Evolutionary conservation across 2,113 vertebrate species (phyloP), one percentile per base, ranked within the genome.

Genomic region (Percina caprodes): DNA sequence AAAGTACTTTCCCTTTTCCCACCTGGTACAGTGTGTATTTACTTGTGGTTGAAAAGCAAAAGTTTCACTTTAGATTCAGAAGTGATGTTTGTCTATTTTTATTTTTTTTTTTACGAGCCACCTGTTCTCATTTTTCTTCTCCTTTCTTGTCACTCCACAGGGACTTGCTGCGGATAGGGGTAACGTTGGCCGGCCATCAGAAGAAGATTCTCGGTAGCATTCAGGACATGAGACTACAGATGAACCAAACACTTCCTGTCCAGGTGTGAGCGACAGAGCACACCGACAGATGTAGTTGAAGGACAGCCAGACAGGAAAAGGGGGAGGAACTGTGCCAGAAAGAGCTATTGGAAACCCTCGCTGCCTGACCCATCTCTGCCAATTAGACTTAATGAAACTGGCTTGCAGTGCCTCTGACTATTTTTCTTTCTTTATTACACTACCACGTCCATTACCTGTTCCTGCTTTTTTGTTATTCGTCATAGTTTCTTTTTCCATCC

Each of bases 151-250:
- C 52, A 5, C 46, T 26, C 18, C 81, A 21, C 94, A 99, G 98
- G 92, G 98, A 99, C 92, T 93, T 99, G 89, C 96, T 99, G 89
- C 97, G 98, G 94, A 99, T 99, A 94, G 98, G 98, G 26, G 98
- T 99, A 88, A 99, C 98, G 16, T 90, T 99, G 94, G 98, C 98
- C 1, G 98, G 98, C 61, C 98, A 99, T 92, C 98, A 99, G 94
- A 99, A 99, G 95, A 99, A 99, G 94, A 99, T 99, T 83, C 95
- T 99, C 30, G 97, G 97, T 94, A 99, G 98, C 93, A 99, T 99
- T 96, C 98, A 99, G 95, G 98, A 99, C 94, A 99, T 99, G 98
- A 95, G 98, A 94, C 94, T 99, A 94, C 98, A 99, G 94, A 99
- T 99, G 98, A 99, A 99, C 95, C 98, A 99, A 96, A 99, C 98